Evolutionary conservation across 2,113 vertebrate genomes (phyloP).

Genomic region (Aix galericulata): DNA sequence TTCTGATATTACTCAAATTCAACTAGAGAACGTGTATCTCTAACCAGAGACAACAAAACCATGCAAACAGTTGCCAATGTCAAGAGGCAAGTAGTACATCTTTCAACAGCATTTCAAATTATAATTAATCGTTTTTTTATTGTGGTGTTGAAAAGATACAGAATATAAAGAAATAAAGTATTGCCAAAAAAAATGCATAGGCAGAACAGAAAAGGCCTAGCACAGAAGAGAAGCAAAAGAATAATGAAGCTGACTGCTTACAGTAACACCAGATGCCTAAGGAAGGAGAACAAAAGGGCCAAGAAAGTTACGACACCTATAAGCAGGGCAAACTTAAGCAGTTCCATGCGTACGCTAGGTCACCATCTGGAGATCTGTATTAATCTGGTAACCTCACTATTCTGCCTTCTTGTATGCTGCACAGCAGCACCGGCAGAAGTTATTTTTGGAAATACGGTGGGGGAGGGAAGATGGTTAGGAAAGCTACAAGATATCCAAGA

Average conservation of each 20-base stretch:
- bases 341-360: constrained; percentile 12
- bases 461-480: constrained; percentile 40
- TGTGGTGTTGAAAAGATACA: neutral
- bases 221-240: neutral
- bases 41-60: neutral
- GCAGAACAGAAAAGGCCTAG: neutral
- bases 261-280: constrained; percentile 7
- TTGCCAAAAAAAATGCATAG: neutral
- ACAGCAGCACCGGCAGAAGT: constrained; percentile 25
- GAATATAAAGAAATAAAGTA: neutral
- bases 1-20: neutral
- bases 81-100: neutral
- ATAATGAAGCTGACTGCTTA: neutral
- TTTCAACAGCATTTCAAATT: neutral
- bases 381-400: constrained; percentile 39
- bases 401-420: constrained; percentile 14
- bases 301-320: neutral
- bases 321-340: constrained; percentile 35
- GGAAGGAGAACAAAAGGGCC: constrained; percentile 21
- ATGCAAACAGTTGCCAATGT: neutral
- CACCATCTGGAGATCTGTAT: constrained; percentile 48
- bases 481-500: constrained; percentile 23
- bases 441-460: constrained; percentile 49
- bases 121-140: neutral
- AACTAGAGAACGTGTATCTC: neutral